A percentile compares a stretch with the other conserved stretches of the same genome.
These are phyloP conservation scores for Apteryx owenii DNA, from an alignment of 2,113 vertebrate species.

Conservation along the genomic window DNA sequence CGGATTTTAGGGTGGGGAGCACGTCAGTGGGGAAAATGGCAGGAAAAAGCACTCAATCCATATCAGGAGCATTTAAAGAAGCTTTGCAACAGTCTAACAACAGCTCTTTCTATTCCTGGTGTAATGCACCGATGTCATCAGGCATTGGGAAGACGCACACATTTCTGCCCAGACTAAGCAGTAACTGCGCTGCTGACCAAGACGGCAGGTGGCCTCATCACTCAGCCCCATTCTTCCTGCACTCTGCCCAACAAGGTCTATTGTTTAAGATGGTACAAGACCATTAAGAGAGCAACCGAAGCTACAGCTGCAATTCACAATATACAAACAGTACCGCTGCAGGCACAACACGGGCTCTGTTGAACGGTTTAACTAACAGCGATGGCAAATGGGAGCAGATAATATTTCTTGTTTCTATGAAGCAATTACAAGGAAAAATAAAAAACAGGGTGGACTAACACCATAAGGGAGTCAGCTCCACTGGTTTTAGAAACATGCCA, in stretches of 20 bases:
- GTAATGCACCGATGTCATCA: neutral
- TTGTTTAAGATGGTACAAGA: neutral
- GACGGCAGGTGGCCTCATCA: neutral
- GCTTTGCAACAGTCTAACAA: neutral
- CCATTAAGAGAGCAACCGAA: neutral
- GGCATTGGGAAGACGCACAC: neutral
- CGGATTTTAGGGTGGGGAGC: neutral
- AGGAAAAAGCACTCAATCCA: neutral
- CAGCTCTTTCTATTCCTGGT: neutral
- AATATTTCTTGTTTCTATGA: neutral
- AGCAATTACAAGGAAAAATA: neutral
- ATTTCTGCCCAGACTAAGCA: neutral
- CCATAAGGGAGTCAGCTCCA: neutral
- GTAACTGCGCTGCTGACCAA: neutral
- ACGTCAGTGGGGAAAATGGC: neutral
- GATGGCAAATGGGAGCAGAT: neutral
- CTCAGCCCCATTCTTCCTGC: neutral
- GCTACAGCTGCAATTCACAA: conserved; percentile 5
- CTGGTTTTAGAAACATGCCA: neutral
- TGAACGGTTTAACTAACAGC: neutral
- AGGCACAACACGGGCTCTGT: neutral
- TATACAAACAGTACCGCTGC: neutral
- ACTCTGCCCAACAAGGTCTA: neutral
- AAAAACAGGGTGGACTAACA: neutral
- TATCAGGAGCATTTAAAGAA: neutral